Percentiles rank a stretch among this genome's conserved stretches.
Conservation (phyloP, 2,888 invertebrate genomes). For the Apamea monoglypha region DNA sequence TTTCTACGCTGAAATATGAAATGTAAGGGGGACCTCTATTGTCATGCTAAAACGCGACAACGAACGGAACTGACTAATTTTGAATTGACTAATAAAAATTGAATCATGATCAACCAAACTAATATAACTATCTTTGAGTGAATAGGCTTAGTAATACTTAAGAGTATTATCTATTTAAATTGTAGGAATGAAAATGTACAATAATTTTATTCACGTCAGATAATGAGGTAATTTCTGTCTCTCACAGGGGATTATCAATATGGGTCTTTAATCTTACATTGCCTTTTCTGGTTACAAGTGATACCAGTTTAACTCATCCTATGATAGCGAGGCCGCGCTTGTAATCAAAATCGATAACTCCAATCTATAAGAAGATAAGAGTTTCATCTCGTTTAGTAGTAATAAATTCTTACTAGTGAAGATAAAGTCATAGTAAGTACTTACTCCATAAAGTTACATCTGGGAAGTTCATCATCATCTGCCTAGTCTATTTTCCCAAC, state of each 20-base stretch:
- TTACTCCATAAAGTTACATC: conserved; percentile 13
- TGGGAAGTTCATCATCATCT: conserved; percentile 5
- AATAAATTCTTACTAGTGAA: conserved; percentile 37
- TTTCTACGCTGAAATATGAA: no score
- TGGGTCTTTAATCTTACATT: conserved; percentile 40
- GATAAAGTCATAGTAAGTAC: conserved; percentile 13
- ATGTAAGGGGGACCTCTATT: no score
- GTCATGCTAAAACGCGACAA: no score
- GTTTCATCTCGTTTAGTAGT: conserved; percentile 30
- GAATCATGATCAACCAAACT: not conserved
- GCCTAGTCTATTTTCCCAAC: not conserved
- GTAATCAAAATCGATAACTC: conserved; percentile 33
- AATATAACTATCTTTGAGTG: not conserved
- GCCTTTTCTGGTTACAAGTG: conserved; percentile 27
- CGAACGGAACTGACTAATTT: no score
- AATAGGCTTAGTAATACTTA: not conserved
- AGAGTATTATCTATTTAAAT: not conserved
- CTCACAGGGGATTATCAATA: conserved; percentile 34
- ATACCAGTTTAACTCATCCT: conserved; percentile 18
- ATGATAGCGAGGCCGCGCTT: conserved; percentile 21
- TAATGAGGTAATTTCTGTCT: conserved; percentile 21
- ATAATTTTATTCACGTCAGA: conserved; percentile 22
- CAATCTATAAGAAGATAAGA: conserved; percentile 41
- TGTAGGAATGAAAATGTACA: conserved; percentile 28
- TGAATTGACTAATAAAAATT: not conserved